These are phyloP conservation scores for Clanis bilineata DNA, from an alignment of 2,888 invertebrate genomes.

Conservation along the genomic window DNA sequence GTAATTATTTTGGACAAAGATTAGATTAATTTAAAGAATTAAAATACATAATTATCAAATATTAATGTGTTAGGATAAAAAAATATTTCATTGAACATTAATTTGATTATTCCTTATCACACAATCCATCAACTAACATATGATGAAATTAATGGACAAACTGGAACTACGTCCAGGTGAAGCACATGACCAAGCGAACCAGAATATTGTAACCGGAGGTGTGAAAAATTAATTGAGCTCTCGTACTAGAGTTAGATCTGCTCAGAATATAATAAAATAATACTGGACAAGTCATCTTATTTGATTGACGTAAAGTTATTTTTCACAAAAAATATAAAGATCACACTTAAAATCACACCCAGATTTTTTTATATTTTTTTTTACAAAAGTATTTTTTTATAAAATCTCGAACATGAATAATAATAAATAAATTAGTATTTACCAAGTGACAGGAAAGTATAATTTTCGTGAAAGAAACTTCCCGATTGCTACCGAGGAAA, in stretches of 20 bases:
- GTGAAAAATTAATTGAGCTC: background rate
- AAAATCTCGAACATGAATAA: no score
- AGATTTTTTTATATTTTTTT: no score
- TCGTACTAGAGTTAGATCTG: background rate
- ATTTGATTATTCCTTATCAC: no score
- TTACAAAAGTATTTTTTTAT: background rate
- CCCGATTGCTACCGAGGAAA: background rate
- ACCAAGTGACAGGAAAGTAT: background rate
- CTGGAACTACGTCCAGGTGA: background rate
- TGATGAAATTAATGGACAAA: no score
- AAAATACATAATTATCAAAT: no score
- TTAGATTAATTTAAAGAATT: background rate
- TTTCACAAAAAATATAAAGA: no score
- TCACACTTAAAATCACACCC: background rate
- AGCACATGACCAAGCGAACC: background rate
- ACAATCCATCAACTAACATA: no score
- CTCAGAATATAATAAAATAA: background rate
- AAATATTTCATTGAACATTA: no score
- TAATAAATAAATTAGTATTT: no score
- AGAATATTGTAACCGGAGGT: background rate
- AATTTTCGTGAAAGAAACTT: background rate
- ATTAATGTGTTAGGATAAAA: no score
- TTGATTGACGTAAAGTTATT: background rate
- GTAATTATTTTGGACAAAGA: background rate
- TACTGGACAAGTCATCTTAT: background rate